A percentile compares a stretch with the other conserved stretches of the same genome.
Conservation (phyloP, 2,113 vertebrate genomes). For the Cariama cristata region DNA sequence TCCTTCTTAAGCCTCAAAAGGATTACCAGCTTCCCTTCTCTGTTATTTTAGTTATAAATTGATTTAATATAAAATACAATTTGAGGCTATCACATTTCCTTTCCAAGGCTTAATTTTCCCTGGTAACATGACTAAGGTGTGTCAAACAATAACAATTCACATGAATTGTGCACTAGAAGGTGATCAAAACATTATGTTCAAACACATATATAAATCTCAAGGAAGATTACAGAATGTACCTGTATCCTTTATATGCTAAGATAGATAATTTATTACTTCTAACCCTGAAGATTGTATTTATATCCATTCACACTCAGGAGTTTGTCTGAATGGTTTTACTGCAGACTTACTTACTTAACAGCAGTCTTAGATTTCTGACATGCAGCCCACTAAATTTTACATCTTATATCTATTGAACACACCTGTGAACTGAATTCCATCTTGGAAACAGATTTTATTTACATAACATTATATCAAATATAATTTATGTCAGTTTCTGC, state of each 20-base stretch:
- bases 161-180: background rate
- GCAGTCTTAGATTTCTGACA: constrained; percentile 3
- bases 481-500: background rate
- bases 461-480: background rate
- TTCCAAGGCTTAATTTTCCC: background rate
- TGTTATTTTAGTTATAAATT: background rate
- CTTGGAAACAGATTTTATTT: constrained; percentile 14
- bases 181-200: background rate
- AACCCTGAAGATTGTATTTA: background rate
- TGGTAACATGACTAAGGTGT: background rate
- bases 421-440: background rate
- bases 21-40: background rate
- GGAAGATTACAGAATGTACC: background rate
- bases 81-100: background rate
- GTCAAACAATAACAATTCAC: background rate
- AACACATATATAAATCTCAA: background rate
- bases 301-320: background rate
- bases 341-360: background rate
- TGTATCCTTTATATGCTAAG: background rate
- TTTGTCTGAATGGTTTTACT: background rate
- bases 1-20: background rate
- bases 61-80: background rate
- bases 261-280: background rate
- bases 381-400: background rate
- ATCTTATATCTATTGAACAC: background rate